A percentile compares a stretch with the other conserved stretches of the same genome.
Conservation (phyloP, 1,140 invertebrate genomes). For the Patella vulgata region DNA sequence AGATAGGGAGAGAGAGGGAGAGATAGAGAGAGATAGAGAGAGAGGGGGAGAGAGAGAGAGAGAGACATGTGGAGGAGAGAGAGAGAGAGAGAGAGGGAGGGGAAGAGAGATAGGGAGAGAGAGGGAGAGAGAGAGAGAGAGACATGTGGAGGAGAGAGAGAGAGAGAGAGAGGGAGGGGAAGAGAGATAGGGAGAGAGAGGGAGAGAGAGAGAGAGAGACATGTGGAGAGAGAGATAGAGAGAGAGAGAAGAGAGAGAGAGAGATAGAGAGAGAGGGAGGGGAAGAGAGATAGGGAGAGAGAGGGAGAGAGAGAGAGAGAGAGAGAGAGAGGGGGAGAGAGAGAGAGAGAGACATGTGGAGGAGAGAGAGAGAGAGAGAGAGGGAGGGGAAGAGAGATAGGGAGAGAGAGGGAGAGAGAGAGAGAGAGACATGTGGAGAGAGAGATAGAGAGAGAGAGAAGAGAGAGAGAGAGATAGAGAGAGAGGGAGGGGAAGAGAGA, state of each 20-base stretch:
- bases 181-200: constrained; percentile 1
- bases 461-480: no score
- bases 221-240: no score
- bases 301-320: constrained; percentile 4
- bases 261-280: no score
- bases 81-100: constrained; percentile 15
- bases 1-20: no score
- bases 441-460: no score
- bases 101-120: constrained; percentile 8
- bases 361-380: no score
- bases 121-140: background rate
- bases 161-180: constrained; percentile 16
- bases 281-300: constrained; percentile 4
- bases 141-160: constrained; percentile 13
- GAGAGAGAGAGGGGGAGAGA: constrained; percentile 6
- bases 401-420: background rate
- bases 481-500: background rate
- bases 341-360: no score
- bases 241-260: no score
- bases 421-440: no score
- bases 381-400: background rate
- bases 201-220: constrained; percentile 12
- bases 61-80: no score
- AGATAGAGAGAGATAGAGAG: no score
- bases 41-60: no score